phyloP scores from a whole-genome alignment of 2,797 vertebrate species.

The Sebastes matsubarae region DNA sequence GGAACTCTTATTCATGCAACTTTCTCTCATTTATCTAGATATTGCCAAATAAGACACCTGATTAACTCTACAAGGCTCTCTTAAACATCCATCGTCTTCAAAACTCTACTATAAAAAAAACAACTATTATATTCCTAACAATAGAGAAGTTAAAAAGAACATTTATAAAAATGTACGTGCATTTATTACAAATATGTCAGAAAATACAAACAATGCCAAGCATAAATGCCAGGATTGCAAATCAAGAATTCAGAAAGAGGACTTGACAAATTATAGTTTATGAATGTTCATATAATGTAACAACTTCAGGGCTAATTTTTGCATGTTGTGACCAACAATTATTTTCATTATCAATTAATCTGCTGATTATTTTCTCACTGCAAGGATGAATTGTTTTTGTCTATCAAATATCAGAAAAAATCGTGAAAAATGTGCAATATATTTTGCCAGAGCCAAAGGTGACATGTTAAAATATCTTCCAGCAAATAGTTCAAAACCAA shows the following conservation, averaged over 20 bases:
- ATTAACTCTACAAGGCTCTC: background rate
- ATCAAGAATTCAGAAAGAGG: background rate
- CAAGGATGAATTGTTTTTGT: too few relatives aligned
- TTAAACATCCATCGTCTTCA: background rate
- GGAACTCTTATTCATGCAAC: background rate
- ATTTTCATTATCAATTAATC: too few relatives aligned
- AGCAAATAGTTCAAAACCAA: accelerated
- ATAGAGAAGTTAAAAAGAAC: background rate
- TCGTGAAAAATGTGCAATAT: too few relatives aligned
- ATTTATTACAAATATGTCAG: background rate
- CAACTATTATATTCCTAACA: background rate
- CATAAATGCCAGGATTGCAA: background rate
- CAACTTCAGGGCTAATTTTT: background rate
- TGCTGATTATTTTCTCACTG: too few relatives aligned
- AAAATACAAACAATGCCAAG: background rate
- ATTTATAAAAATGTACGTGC: background rate
- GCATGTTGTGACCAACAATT: background rate
- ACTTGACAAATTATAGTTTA: too few relatives aligned
- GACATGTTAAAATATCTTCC: too few relatives aligned
- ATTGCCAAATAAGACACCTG: background rate
- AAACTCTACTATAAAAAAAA: background rate
- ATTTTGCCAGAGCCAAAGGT: too few relatives aligned
- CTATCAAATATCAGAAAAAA: too few relatives aligned
- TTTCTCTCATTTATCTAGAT: background rate
- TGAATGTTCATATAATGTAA: too few relatives aligned